These are phyloP conservation scores for Anthopleura sola DNA, from an alignment of 64 coral and sea anemone genomes.

Conservation along the genomic window DNA sequence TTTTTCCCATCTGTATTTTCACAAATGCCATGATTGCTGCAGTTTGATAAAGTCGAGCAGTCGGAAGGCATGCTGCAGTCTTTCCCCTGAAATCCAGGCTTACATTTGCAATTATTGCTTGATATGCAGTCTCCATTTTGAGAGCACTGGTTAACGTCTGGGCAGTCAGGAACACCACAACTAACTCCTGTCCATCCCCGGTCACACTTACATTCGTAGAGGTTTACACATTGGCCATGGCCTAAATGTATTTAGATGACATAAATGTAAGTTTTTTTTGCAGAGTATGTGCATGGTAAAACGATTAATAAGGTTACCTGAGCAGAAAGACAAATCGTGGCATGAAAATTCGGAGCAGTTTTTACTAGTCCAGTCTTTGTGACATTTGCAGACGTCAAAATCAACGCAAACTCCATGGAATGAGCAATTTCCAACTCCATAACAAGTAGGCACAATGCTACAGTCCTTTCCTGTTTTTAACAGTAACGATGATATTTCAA, in stretches of 20 bases:
- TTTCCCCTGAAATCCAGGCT: not conserved
- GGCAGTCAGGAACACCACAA: slow-evolving; percentile 48
- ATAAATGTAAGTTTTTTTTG: no score
- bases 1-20: slow-evolving; percentile 1
- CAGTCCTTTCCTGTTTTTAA: no score
- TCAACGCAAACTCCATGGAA: slow-evolving; percentile 35
- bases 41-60: slow-evolving; percentile 35
- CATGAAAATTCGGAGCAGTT: no score
- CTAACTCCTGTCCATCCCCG: slow-evolving; percentile 49
- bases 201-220: slow-evolving; percentile 31
- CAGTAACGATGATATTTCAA: no score
- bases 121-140: slow-evolving; percentile 13
- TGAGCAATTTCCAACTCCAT: slow-evolving; percentile 35
- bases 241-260: not conserved
- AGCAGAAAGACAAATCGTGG: no score
- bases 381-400: slow-evolving; percentile 50
- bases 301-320: no score
- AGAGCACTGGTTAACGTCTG: slow-evolving; percentile 43
- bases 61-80: slow-evolving; percentile 33
- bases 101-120: no score
- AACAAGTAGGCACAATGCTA: slow-evolving; percentile 30
- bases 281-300: no score
- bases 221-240: slow-evolving; percentile 14
- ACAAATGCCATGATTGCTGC: slow-evolving; percentile 40
- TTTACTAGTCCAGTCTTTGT: not conserved